phyloP scores from a whole-genome alignment of 2,113 vertebrate species.

The Limnothrissa miodon region DNA sequence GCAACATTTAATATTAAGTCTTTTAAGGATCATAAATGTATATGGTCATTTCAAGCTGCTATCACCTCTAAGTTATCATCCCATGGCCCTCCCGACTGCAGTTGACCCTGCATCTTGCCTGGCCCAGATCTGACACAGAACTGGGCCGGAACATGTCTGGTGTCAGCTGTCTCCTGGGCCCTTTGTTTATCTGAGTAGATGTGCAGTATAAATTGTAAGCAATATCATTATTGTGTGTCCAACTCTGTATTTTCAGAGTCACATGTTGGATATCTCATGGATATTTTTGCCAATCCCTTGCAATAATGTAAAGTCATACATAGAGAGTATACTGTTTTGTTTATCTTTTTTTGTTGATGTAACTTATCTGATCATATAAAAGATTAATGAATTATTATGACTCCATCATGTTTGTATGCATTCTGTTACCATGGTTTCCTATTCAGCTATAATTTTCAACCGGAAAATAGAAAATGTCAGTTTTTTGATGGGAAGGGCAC shows the following conservation, averaged over 20 bases:
- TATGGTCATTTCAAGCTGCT: conserved; percentile 20
- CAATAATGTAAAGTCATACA: conserved; percentile 68
- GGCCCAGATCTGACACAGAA: neutral
- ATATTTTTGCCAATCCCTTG: conserved; percentile 59
- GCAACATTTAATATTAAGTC: conserved; percentile 18
- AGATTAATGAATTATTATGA: conserved; percentile 4
- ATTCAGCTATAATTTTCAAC: neutral
- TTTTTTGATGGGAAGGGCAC: neutral
- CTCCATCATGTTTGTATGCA: neutral
- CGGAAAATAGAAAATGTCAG: conserved; percentile 1
- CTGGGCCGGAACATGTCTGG: neutral
- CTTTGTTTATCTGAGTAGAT: conserved; percentile 26
- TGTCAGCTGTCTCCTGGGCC: neutral
- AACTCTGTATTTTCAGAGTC: conserved; percentile 48
- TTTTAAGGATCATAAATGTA: conserved; percentile 14
- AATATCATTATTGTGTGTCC: conserved; percentile 55
- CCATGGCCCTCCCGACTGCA: neutral
- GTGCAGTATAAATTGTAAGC: conserved; percentile 55
- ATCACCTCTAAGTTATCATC: conserved; percentile 12
- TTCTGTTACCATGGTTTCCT: neutral
- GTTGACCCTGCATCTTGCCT: neutral
- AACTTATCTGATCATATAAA: conserved; percentile 52
- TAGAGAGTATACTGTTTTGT: conserved; percentile 51
- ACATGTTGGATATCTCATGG: conserved; percentile 50
- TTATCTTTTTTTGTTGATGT: conserved; percentile 30